Base-by-base conservation (phyloP, 2,888 invertebrate genomes). In the Prenolepis imparis region DNA sequence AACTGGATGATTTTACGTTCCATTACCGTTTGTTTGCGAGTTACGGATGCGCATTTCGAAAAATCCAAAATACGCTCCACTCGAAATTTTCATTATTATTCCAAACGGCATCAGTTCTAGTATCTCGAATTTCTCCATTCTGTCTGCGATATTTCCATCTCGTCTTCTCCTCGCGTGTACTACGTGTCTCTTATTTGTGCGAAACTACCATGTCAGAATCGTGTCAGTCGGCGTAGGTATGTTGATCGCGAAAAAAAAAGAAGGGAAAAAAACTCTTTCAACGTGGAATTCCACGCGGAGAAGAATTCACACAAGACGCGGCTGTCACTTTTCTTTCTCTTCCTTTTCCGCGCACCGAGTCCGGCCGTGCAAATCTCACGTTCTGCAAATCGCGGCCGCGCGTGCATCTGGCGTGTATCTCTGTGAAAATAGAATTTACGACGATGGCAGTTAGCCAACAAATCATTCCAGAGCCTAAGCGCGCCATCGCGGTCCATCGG, bases 361-460 rank as follows among this genome's bases (percentile, higher is more conserved):
- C 9, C 24, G 12, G 24, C 5, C 5, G 36, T 59, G 78, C 68
- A 36, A 78, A 78, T 78, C 36, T 68, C 59, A 78, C 59, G 78
- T 18, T 41, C 41, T 0, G 36, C 36, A 36, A 36, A 36, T 18
- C 48, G 48, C 59, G 21, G 9, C 21, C 18, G 12, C n/a, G 21
- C 21, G 15, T 52, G 77, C 75, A 74, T 82, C 44, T 68, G 73
- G 55, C 59, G 67, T 73, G 39, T 64, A 48, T 36, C 64, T 36
- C 64, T 28, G 64, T 83, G 85, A 82, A 89, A 89, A 89, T 89
- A 89, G 90, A 89, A 83, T 89, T 89, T 88, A 88, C 78, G 83
- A 64, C 57, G 72, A 64, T 84, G 83, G 83, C 85, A 24, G 64
- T 83, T 74, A 52, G 83, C 75, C 86, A 82, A 78, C 70, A 84